Conservation (phyloP, 2,888 invertebrate genomes). For the Tricholauxania praeusta region DNA sequence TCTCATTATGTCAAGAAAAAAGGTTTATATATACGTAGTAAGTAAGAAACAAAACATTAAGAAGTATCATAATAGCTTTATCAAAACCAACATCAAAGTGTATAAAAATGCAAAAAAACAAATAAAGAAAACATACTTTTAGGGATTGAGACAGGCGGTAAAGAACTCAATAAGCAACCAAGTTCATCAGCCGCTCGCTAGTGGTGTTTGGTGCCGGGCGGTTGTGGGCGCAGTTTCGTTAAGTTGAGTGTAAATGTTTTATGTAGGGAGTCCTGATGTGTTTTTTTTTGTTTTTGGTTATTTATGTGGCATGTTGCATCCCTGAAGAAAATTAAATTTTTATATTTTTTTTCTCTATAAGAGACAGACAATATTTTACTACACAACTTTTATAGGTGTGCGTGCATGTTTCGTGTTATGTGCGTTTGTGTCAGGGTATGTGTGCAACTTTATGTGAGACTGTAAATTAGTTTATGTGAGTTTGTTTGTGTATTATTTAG, state of each 20-base stretch:
- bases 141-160: conserved; percentile 5
- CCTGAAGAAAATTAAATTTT: conserved; percentile 24
- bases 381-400: conserved; percentile 5
- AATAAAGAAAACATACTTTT: neutral
- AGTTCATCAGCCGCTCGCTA: conserved; percentile 11
- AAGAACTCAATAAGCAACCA: conserved; percentile 7
- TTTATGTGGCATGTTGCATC: conserved; percentile 27
- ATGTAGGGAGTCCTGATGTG: neutral
- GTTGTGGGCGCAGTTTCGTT: neutral
- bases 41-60: neutral
- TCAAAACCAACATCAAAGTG: neutral
- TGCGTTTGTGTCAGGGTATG: conserved; percentile 19
- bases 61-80: neutral
- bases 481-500: no score
- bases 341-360: neutral
- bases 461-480: no score
- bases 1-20: neutral
- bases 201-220: neutral
- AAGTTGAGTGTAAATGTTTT: conserved; percentile 19
- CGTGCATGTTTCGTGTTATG: neutral
- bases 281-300: neutral
- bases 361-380: conserved; percentile 3
- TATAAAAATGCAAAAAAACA: neutral
- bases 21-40: no score
- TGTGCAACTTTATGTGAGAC: neutral